Evolutionary conservation across 2,797 vertebrate species (phyloP).

Genomic region (Sebastes itinus): DNA sequence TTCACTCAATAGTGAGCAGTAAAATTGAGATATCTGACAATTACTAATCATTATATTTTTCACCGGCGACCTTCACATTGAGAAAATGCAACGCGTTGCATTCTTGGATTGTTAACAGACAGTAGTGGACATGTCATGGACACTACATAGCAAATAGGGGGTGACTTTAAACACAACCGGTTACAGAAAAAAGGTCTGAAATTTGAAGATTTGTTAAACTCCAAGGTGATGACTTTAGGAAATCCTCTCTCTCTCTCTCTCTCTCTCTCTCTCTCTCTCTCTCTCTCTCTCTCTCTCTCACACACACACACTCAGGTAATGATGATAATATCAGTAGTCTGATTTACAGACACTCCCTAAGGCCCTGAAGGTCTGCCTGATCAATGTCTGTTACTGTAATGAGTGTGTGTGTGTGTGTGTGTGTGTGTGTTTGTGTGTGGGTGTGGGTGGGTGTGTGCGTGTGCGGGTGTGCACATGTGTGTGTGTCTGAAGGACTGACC

Average conservation of each 20-base stretch:
- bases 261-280: too few relatives aligned
- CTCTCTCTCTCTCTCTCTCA: background rate
- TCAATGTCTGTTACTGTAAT: constrained; percentile 72
- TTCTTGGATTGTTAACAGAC: background rate
- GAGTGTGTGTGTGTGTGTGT: constrained; percentile 2
- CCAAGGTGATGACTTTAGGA: constrained; percentile 2
- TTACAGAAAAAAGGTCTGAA: background rate
- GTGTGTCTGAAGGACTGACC: constrained; percentile 61
- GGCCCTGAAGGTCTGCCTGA: constrained; percentile 60
- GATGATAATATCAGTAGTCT: constrained; percentile 65
- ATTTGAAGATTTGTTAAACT: constrained; percentile 4
- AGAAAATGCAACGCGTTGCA: background rate
- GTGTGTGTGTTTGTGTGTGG: background rate
- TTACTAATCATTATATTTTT: background rate
- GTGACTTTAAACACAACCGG: background rate
- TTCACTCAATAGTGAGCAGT: background rate
- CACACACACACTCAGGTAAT: constrained; percentile 14
- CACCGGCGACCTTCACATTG: background rate
- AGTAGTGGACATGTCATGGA: too few relatives aligned
- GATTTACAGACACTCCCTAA: constrained; percentile 60
- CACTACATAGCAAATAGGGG: background rate
- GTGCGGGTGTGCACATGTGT: background rate
- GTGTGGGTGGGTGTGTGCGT: background rate
- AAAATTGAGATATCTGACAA: background rate
- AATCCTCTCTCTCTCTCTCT: background rate